Percentiles rank a stretch among this genome's conserved stretches.
Evolutionary conservation across 2,888 invertebrate genomes (phyloP).

Genomic region (Aproaerema taeniolella): DNA sequence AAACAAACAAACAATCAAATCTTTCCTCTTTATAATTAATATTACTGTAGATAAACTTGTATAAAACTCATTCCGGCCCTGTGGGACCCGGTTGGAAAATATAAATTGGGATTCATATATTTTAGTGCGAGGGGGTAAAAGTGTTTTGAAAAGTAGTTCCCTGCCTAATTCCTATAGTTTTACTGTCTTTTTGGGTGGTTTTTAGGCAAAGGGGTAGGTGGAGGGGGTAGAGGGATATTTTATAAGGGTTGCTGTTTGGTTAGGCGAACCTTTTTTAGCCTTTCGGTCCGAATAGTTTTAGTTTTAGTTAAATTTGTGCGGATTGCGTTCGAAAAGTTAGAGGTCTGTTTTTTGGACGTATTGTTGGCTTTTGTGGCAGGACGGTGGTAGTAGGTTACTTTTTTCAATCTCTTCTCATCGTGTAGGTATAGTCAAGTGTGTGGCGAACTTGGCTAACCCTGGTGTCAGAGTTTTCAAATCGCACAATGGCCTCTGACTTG

Average conservation of each 20-base stretch:
- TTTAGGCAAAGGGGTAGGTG: too few species aligned
- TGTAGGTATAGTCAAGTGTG: too few species aligned
- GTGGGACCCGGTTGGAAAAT: constrained; percentile 50
- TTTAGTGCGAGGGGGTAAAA: constrained; percentile 57
- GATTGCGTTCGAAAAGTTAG: constrained; percentile 53
- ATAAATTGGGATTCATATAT: constrained; percentile 76
- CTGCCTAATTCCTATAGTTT: constrained; percentile 75
- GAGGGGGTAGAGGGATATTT: too few species aligned
- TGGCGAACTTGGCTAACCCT: too few species aligned
- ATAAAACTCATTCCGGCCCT: constrained; percentile 38
- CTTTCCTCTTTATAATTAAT: too few species aligned
- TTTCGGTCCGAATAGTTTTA: constrained; percentile 60
- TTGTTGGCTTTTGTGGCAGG: constrained; percentile 15
- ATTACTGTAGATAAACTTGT: too few species aligned
- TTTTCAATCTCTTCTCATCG: too few species aligned
- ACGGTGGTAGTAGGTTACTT: too few species aligned
- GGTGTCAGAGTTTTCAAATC: too few species aligned
- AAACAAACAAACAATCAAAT: too few species aligned
- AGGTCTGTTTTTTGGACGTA: constrained; percentile 37
- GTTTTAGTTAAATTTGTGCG: constrained; percentile 57
- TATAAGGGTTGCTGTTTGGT: constrained; percentile 75
- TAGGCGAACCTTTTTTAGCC: constrained; percentile 74
- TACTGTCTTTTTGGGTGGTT: constrained; percentile 74
- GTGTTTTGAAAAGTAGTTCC: constrained; percentile 75
- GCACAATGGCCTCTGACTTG: too few species aligned